phyloP scores from a whole-genome alignment of 2,888 invertebrate species.

The Calephelis perditalis region DNA sequence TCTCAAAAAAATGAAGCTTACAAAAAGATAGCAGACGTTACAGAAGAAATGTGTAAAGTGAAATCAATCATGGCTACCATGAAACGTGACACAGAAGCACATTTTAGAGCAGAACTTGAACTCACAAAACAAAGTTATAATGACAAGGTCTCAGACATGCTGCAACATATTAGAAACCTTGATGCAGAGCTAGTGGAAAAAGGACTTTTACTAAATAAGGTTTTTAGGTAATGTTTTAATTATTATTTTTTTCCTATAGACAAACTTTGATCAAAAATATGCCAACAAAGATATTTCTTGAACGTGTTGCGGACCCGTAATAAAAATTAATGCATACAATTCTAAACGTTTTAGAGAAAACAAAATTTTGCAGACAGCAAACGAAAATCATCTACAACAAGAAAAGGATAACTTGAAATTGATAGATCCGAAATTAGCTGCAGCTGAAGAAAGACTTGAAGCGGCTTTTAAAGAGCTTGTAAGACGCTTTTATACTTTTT shows the following conservation, averaged over 20 bases:
- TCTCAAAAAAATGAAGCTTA: slow-evolving; percentile 55
- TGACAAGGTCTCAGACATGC: slow-evolving; percentile 76
- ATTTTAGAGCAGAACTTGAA: slow-evolving; percentile 78
- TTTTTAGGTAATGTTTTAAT: slow-evolving; percentile 44
- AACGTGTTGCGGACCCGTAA: no score
- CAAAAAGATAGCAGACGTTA: slow-evolving; percentile 47
- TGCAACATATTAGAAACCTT: slow-evolving; percentile 73
- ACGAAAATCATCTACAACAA: slow-evolving; percentile 59
- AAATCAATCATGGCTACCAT: slow-evolving; percentile 71
- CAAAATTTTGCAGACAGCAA: slow-evolving; percentile 70
- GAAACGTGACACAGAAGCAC: slow-evolving; percentile 74
- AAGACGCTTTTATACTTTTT: slow-evolving; percentile 28
- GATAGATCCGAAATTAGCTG: slow-evolving; percentile 58
- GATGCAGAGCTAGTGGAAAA: slow-evolving; percentile 79
- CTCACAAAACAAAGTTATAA: slow-evolving; percentile 76
- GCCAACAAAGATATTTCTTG: no score
- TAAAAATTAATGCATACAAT: no score
- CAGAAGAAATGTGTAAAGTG: slow-evolving; percentile 73
- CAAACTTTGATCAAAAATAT: no score
- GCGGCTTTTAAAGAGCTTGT: slow-evolving; percentile 80
- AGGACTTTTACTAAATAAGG: slow-evolving; percentile 70
- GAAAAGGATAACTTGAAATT: slow-evolving; percentile 45
- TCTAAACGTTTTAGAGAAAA: slow-evolving; percentile 59
- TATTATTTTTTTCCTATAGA: no score
- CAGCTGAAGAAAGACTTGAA: slow-evolving; percentile 77